Conservation (phyloP, 1,140 invertebrate species). For the Drosophila dunni region DNA sequence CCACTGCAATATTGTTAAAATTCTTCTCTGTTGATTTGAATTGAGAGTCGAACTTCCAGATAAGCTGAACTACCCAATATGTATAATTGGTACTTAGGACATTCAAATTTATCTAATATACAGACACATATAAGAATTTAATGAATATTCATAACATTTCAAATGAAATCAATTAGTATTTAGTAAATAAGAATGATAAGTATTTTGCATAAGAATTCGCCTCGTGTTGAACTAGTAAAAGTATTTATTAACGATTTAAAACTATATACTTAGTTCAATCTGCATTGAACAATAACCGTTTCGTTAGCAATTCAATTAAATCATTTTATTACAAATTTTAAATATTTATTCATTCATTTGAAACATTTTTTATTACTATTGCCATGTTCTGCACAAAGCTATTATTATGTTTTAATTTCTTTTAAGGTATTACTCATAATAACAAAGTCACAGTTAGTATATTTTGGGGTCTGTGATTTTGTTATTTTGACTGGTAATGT, state of each 20-base stretch:
- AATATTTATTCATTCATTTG: background rate
- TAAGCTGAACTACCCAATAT: conserved; percentile 15
- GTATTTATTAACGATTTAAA: conserved; percentile 15
- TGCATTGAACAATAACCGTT: background rate
- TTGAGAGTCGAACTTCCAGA: conserved; percentile 6
- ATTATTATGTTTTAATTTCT: background rate
- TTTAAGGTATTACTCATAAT: conserved; percentile 59
- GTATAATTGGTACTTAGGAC: background rate
- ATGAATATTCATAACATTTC: background rate
- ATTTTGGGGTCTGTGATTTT: conserved; percentile 72
- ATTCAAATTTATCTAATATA: background rate
- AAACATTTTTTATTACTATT: no score
- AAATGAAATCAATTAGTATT: background rate
- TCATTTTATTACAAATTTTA: background rate
- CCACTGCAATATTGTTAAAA: background rate
- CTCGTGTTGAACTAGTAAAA: conserved; percentile 9
- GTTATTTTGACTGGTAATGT: conserved; percentile 56
- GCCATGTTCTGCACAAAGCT: background rate
- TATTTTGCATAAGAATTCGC: background rate
- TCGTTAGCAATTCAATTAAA: background rate
- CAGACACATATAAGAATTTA: background rate
- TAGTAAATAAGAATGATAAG: background rate
- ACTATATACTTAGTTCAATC: background rate
- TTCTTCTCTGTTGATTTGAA: conserved; percentile 14
- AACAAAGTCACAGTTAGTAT: conserved; percentile 65